These are phyloP conservation scores for Incurvaria masculella DNA, from an alignment of 2,888 invertebrate species.

Conservation along the genomic window DNA sequence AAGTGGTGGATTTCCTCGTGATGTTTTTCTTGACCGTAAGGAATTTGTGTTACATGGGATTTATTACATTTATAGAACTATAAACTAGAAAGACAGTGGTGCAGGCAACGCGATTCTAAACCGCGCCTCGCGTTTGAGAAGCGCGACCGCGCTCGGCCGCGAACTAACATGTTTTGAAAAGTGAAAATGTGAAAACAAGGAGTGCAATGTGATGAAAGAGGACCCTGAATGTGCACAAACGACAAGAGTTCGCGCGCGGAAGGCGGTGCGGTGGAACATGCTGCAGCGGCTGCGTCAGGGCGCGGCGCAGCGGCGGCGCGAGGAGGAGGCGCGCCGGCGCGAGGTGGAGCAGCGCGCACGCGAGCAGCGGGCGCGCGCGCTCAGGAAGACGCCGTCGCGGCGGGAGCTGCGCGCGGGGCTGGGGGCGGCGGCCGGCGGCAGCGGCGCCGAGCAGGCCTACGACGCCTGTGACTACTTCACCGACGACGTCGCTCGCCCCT, in stretches of 20 bases:
- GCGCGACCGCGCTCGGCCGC: too few relatives aligned
- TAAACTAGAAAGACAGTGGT: too few relatives aligned
- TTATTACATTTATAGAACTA: too few relatives aligned
- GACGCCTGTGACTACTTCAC: conserved; percentile 70
- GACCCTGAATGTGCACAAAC: neutral
- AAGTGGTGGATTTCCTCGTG: too few relatives aligned
- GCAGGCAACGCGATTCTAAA: too few relatives aligned
- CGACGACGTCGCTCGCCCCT: conserved; percentile 62
- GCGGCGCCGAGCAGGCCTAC: conserved; percentile 56
- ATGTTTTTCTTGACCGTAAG: too few relatives aligned
- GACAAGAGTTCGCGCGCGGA: too few relatives aligned
- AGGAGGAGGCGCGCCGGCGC: conserved; percentile 21
- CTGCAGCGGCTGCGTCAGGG: neutral
- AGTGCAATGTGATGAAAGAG: too few relatives aligned
- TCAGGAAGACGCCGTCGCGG: neutral
- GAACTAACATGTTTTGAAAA: too few relatives aligned
- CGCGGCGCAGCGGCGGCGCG: conserved; percentile 18
- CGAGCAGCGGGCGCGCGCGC: conserved; percentile 14
- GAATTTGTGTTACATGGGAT: too few relatives aligned
- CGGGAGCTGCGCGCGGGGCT: conserved; percentile 1
- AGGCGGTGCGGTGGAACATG: neutral
- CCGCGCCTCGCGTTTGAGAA: too few relatives aligned
- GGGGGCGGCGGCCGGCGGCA: conserved; percentile 6
- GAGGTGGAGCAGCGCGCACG: conserved; percentile 15
- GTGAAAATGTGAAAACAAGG: too few relatives aligned